Conservation (phyloP, 2,888 invertebrate genomes). For the Nemurella pictetii region DNA sequence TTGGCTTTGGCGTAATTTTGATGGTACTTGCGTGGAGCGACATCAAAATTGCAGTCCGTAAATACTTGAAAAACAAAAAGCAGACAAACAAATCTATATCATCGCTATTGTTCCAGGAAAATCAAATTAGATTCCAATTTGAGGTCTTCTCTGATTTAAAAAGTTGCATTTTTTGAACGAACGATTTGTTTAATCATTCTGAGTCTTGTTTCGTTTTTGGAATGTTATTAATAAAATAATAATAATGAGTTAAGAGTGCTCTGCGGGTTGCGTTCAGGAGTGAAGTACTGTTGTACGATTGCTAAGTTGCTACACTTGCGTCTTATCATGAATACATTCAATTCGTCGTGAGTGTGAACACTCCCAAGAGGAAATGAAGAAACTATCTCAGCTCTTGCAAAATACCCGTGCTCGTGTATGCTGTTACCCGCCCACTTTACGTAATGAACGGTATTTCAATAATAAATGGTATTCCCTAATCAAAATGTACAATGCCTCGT, state of each 20-base stretch:
- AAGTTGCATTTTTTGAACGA: too few species aligned
- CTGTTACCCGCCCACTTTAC: not conserved
- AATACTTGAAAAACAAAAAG: too few species aligned
- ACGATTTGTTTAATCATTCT: too few species aligned
- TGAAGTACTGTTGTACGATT: not conserved
- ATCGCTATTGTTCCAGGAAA: too few species aligned
- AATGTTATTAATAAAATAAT: too few species aligned
- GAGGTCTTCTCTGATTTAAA: too few species aligned
- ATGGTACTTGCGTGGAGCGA: not conserved
- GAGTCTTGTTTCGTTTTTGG: too few species aligned
- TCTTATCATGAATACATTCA: not conserved
- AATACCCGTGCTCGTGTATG: not conserved
- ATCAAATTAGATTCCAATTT: too few species aligned
- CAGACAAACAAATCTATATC: too few species aligned
- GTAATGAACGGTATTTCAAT: not conserved
- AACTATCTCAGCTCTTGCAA: not conserved
- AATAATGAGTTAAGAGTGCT: not conserved
- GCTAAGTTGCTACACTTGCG: not conserved
- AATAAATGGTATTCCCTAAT: not conserved
- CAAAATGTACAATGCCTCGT: too few species aligned
- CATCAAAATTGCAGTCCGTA: too few species aligned
- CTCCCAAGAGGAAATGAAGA: not conserved
- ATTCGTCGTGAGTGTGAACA: not conserved
- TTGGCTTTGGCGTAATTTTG: not conserved
- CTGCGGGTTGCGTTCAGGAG: not conserved